phyloP scores from a whole-genome alignment of 1,140 invertebrate species.

The Solenopsis fugax region DNA sequence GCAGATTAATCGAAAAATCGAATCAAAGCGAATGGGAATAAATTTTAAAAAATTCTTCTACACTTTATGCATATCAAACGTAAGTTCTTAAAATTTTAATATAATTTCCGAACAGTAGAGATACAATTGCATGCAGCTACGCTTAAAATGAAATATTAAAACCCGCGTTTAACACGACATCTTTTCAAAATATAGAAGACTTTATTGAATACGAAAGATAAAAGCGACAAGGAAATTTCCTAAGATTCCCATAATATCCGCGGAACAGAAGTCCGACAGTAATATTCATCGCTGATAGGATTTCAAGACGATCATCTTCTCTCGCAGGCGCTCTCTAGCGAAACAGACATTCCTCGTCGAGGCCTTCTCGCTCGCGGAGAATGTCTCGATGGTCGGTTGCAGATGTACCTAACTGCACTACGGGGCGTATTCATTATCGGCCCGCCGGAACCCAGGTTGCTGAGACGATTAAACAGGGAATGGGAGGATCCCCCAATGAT shows the following conservation, averaged over 20 bases:
- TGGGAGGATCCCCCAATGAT: conserved; percentile 84
- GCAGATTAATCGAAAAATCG: background rate
- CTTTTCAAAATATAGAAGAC: background rate
- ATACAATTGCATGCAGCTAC: background rate
- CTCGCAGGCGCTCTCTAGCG: conserved; percentile 13
- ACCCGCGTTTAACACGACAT: background rate
- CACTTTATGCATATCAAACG: background rate
- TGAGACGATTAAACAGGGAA: conserved; percentile 85
- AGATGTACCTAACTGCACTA: conserved; percentile 76
- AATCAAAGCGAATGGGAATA: background rate
- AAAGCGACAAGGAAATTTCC: conserved; percentile 1
- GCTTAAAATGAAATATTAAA: background rate
- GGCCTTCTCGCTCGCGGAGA: conserved; percentile 63
- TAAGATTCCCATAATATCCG: conserved; percentile 17
- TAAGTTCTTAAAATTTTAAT: too few species aligned
- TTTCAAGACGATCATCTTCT: background rate
- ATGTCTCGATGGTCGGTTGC: conserved; percentile 70
- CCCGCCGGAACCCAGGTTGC: conserved; percentile 79
- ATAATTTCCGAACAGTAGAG: background rate
- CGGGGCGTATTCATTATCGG: conserved; percentile 81
- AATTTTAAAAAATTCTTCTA: background rate
- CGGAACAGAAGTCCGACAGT: conserved; percentile 5
- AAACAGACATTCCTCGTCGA: conserved; percentile 53
- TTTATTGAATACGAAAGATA: background rate
- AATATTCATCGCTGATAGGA: conserved; percentile 49